Evolutionary conservation across 1,140 invertebrate genomes (phyloP).

Genomic region (Ylistrum balloti): DNA sequence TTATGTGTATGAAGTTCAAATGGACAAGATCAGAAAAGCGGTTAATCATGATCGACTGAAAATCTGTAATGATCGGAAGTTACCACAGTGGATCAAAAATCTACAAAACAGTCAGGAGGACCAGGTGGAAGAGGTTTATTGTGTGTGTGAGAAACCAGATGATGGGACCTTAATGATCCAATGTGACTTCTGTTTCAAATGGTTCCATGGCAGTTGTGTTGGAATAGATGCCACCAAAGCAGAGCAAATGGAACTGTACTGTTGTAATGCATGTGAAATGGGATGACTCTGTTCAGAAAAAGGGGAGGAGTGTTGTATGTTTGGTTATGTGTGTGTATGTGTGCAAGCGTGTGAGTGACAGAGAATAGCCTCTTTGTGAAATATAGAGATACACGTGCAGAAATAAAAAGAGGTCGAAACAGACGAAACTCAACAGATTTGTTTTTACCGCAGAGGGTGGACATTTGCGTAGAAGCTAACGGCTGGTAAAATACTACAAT

Average conservation of each 20-base stretch:
- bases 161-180: conserved; percentile 52
- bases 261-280: neutral
- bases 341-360: no score
- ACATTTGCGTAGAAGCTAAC: no score
- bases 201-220: conserved; percentile 44
- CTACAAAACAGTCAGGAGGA: neutral
- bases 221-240: neutral
- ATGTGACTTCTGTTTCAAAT: conserved; percentile 47
- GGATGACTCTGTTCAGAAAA: neutral
- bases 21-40: no score
- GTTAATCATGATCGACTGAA: no score
- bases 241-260: neutral
- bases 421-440: no score
- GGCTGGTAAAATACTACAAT: no score
- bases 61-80: conserved; percentile 41
- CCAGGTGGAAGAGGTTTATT: neutral
- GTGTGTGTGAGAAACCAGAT: conserved; percentile 41
- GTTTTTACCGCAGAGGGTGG: no score
- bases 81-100: conserved; percentile 44
- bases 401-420: no score
- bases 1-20: conserved; percentile 41
- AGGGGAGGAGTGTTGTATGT: neutral
- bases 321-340: no score
- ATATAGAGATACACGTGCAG: no score
- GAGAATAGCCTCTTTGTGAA: no score